Percentiles rank a stretch among this genome's conserved stretches.
phyloP scores from a whole-genome alignment of 1,140 invertebrate genomes.

The Orius insidiosus region DNA sequence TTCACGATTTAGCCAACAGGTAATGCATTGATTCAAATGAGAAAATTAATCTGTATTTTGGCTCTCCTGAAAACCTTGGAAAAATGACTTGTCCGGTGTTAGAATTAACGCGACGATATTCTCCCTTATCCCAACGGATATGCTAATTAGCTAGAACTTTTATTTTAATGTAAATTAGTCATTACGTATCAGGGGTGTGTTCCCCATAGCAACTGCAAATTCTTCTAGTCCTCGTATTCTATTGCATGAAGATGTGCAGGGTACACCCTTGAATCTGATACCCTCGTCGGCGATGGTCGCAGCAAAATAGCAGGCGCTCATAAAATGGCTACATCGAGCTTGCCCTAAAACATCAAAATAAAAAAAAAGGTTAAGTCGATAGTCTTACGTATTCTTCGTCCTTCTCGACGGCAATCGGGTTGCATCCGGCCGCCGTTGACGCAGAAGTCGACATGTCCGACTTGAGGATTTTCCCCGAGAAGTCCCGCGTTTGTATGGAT shows the following conservation, averaged over 20 bases:
- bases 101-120: too few species aligned
- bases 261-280: constrained; percentile 19
- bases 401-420: constrained; percentile 36
- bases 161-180: neutral
- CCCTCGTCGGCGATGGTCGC: constrained; percentile 18
- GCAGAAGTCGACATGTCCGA: constrained; percentile 56
- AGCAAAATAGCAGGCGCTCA: constrained; percentile 24
- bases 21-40: too few species aligned
- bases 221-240: constrained; percentile 16
- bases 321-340: constrained; percentile 24
- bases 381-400: constrained; percentile 20
- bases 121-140: too few species aligned
- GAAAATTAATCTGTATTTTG: too few species aligned
- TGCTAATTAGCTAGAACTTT: too few species aligned
- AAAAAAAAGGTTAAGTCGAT: neutral
- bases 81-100: too few species aligned
- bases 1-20: too few species aligned
- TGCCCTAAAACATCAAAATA: constrained; percentile 20
- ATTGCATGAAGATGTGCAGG: constrained; percentile 21
- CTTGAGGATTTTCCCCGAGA: constrained; percentile 41
- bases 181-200: constrained; percentile 23
- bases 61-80: too few species aligned
- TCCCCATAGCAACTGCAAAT: constrained; percentile 22
- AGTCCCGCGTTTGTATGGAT: constrained; percentile 63
- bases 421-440: constrained; percentile 51